Base-by-base conservation (phyloP, 2,797 vertebrate genomes). In the Allobates femoralis region DNA sequence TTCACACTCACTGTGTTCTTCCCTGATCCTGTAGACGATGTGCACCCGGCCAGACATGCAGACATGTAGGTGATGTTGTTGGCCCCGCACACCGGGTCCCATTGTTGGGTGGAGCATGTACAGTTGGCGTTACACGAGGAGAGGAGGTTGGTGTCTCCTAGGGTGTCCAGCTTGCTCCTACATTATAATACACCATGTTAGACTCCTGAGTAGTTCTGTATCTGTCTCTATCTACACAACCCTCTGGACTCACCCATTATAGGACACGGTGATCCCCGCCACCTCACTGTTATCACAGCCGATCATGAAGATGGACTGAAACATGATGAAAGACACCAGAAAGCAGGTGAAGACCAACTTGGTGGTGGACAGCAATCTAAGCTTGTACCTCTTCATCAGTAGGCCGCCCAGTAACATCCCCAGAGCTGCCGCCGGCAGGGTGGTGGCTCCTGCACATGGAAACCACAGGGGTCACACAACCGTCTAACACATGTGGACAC, bases 81-180 rank as follows among this genome's bases (percentile, higher is more conserved):
- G 50, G 92, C 90, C 34, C 96, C 97, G 85, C 97, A 99, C 37
- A 98, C 94, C 0, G 97, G 97, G 81, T 99, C 97, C 98, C 97
- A 99, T 10, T 94, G 92, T 0, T 82, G 93, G 12, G 89, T 76
- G 55, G 95, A 92, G 90, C 98, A 99, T 3, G 90, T 90, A 90
- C 97, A 99, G 88, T 81, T 88, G 6, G 92, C 92, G 91, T 98
- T 98, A 92, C 96, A 99, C 30, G 88, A 81, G 15, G 94, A 90
- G 87, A 93, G 90, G 32, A 95, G 2, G 0, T 88, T 74, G 30
- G 89, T 87, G 30, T 91, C 91, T 0, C 93, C 77, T 6, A 69
- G 53, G 0, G 5, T 78, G 46, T 89, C 26, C 60, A 87, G 53
- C 80, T 90, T 88, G 19, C 90, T 92, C 88, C 89, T 89, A 8